Base-by-base conservation (phyloP, 1,140 invertebrate genomes). In the Drosophila teissieri region DNA sequence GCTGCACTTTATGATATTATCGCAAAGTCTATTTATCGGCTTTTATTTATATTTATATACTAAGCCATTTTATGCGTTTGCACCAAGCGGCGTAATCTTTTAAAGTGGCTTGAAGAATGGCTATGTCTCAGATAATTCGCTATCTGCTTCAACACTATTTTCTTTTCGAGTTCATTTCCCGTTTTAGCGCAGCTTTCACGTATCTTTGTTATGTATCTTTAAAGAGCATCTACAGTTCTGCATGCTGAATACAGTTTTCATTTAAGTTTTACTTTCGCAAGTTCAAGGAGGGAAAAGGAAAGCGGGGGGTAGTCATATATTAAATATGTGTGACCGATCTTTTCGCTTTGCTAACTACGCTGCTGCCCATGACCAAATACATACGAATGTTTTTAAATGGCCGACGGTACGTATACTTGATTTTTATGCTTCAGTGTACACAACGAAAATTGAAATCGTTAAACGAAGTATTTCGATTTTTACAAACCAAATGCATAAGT, bases 321-420 rank as follows among this genome's bases (percentile, higher is more conserved):
- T 48, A 56, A 49, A 56, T 68, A 52, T 45, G 67, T 56, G 64
- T 48, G 57, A 49, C 51, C 51, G 31, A 75, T 57, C 40, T 75
- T 46, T 46, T 54, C 36, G 34, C 19, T 1, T 7, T 45, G 45
- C 39, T 75, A 75, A 75, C 70, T 65, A 52, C 46, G 40, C 52
- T 37, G 52, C 45, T 64, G 22, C n/a, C 49, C 31, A 40, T 57
- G 17, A 57, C 24, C 17, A 69, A 69, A 42, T 17, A 52, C 55
- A 75, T 46, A 10, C 3, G 31, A 31, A 10, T 31, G 53, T 51
- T 55, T 54, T 53, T 2, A 60, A 76, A 67, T 53, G 37, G 37
- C 73, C 31, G 8, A 55, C 72, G 15, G 54, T 57, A 39, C 39
- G 54, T 65, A 65, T 65, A 56, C 63, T 40, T 40, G 51, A 6